Percentiles rank a stretch among this genome's conserved stretches.
phyloP scores from a whole-genome alignment of 2,113 vertebrate species.

The Spizaetus ornatus region DNA sequence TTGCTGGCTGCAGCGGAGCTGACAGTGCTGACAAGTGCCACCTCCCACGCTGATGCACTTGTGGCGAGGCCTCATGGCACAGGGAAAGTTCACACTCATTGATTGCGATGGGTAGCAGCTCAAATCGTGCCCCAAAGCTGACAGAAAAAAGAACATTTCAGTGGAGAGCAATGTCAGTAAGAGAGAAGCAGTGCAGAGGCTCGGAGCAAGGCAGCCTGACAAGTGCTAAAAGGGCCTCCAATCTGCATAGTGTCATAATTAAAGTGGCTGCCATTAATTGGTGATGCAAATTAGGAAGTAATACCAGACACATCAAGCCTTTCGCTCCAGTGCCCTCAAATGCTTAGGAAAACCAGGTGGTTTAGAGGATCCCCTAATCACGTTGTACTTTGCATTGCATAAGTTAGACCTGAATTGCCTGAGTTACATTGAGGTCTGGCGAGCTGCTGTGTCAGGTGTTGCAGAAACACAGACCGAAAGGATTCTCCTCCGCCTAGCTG shows the following conservation, averaged over 20 bases:
- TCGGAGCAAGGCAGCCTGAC: neutral
- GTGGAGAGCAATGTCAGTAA: neutral
- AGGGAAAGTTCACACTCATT: neutral
- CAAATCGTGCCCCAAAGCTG: neutral
- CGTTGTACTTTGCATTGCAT: neutral
- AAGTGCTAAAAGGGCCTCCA: conserved; percentile 14
- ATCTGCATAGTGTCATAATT: neutral
- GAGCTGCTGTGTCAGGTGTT: neutral
- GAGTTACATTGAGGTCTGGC: neutral
- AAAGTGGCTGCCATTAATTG: conserved; percentile 13
- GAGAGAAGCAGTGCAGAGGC: neutral
- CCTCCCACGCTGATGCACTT: neutral
- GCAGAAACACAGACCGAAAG: rapidly evolving
- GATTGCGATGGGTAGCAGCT: neutral
- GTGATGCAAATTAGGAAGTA: neutral
- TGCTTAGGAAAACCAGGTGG: neutral
- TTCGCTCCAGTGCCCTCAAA: neutral
- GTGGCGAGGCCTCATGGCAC: neutral
- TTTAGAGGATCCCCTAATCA: neutral
- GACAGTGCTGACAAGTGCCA: neutral
- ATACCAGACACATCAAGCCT: neutral
- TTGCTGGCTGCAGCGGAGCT: neutral
- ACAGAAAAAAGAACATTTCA: neutral
- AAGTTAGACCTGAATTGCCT: neutral
- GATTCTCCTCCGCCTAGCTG: neutral